Evolutionary conservation across 2,888 invertebrate species (phyloP), one percentile per base, ranked within the genome.

Genomic region (Trachelus tabidus): DNA sequence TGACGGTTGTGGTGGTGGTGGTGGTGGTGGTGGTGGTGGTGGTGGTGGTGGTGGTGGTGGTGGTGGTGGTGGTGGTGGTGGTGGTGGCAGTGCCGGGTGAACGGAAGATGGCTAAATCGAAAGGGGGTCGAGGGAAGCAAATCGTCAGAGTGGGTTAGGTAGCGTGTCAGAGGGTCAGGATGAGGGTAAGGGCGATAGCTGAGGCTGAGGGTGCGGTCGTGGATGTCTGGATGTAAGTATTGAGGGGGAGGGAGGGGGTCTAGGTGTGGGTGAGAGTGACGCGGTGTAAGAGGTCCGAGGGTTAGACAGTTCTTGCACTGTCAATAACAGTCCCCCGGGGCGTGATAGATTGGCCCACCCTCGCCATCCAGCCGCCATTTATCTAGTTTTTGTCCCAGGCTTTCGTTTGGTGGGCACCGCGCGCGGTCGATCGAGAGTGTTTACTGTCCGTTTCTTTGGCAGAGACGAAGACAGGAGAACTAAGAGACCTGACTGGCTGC

Each of bases 291-390:
- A 77, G 40, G 80, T 77, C 79, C 77, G 81, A 87, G 86, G 86
- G 85, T 86, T 86, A 86, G 87, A 87, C 87, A 85, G 88, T 89
- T 89, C 87, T 89, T 89, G 88, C 86, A 87, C 88, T 91, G 90
- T 90, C 90, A 90, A 90, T 90, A 90, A 89, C 90, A 90, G 84
- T 86, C 86, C 86, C 87, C 85, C 81, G 84, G 82, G 86, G 86
- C 86, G 90, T 91, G 90, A 91, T 91, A 90, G 90, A 91, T 91
- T 88, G 89, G 88, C 85, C 86, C 87, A 88, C 87, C 89, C 89
- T 88, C 85, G 83, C 86, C 85, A 88, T 89, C 88, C 88, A 87
- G 86, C 85, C 86, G 87, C 86, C 89, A 90, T 91, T 91, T 91
- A 91, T 91, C 90, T 90, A 86, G 86, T 90, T 89, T 90, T 90